Conservation (phyloP, 2,797 vertebrate species). For the Sebastes steindachneri region DNA sequence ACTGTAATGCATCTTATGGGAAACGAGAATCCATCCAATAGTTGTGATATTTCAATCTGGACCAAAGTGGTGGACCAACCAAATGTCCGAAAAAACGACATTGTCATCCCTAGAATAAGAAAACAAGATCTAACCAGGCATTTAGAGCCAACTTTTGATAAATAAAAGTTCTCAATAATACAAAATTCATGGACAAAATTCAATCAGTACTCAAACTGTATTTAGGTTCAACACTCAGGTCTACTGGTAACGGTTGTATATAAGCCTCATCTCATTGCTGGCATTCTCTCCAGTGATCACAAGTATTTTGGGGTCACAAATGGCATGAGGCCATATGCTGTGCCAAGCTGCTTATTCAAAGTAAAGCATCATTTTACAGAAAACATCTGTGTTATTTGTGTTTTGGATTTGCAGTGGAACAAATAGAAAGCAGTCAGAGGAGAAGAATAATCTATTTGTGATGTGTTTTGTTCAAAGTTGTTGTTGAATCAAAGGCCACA, state of each 20-base stretch:
- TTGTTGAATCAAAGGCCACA: slow-evolving; percentile 14
- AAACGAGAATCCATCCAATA: background rate
- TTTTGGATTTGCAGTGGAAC: background rate
- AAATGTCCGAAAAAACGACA: background rate
- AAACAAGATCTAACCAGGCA: background rate
- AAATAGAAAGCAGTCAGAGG: background rate
- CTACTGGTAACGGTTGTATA: background rate
- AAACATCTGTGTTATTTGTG: background rate
- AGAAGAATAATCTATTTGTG: slow-evolving; percentile 9
- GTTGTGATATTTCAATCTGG: background rate
- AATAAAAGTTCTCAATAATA: background rate
- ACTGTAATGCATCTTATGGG: no score
- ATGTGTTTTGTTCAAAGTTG: slow-evolving; percentile 9
- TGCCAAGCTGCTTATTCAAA: background rate
- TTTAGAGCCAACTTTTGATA: background rate
- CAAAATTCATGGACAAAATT: background rate
- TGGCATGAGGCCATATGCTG: background rate
- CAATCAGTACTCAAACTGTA: background rate
- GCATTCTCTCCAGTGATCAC: background rate
- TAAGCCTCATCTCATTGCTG: background rate
- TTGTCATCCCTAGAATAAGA: background rate
- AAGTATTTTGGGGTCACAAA: background rate
- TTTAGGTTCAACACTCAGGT: background rate
- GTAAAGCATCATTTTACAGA: background rate
- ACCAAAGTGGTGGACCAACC: background rate